Evolutionary conservation across 2,888 invertebrate genomes (phyloP).

Genomic region (Cephus nigrinus): DNA sequence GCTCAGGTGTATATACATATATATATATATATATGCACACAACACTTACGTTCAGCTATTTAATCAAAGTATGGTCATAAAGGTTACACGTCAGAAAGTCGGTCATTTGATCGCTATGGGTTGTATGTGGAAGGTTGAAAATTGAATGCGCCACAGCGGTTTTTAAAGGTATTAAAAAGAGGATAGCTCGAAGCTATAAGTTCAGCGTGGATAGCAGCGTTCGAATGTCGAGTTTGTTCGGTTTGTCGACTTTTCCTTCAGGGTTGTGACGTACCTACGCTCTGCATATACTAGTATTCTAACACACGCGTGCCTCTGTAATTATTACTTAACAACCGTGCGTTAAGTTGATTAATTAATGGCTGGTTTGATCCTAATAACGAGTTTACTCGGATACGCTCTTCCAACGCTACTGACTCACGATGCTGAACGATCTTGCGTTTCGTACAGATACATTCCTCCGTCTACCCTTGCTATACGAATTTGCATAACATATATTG

Average conservation of each 20-base stretch:
- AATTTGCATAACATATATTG: conserved; percentile 4
- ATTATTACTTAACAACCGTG: conserved; percentile 45
- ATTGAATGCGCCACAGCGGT: neutral
- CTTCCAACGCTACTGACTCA: neutral
- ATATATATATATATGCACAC: no score
- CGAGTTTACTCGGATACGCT: conserved; percentile 1
- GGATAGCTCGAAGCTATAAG: neutral
- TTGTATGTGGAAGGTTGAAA: neutral
- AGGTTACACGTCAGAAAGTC: neutral
- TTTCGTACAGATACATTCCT: neutral
- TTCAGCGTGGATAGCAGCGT: neutral
- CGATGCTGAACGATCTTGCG: neutral
- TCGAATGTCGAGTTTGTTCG: neutral
- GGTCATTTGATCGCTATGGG: neutral
- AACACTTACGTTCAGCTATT: neutral
- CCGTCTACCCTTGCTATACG: neutral
- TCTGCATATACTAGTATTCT: conserved; percentile 26
- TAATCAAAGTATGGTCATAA: neutral
- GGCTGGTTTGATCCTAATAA: conserved; percentile 21
- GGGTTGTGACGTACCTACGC: conserved; percentile 12
- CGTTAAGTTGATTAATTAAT: conserved; percentile 46
- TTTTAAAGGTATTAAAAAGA: neutral
- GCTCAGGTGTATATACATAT: neutral
- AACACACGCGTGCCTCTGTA: conserved; percentile 31
- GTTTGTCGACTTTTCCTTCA: neutral